Evolutionary conservation across 2,888 invertebrate genomes (phyloP).

Genomic region (Cabera pusaria): DNA sequence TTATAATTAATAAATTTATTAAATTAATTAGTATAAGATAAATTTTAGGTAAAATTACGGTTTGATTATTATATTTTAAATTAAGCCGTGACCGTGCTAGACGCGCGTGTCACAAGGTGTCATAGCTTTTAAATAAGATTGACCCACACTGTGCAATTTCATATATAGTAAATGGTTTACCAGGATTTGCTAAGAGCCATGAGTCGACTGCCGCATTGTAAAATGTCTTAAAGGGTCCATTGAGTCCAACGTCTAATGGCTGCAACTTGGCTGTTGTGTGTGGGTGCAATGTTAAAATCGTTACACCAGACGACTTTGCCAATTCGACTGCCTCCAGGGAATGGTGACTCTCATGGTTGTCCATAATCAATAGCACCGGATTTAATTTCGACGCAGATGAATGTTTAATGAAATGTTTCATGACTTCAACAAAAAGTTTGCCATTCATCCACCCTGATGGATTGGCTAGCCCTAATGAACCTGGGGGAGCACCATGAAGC

Average conservation of each 20-base stretch:
- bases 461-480: conserved; percentile 19
- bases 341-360: conserved; percentile 51
- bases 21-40: no score
- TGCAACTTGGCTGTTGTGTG: conserved; percentile 53
- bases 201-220: conserved; percentile 19
- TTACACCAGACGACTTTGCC: conserved; percentile 47
- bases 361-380: conserved; percentile 40
- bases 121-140: conserved; percentile 16
- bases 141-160: conserved; percentile 16
- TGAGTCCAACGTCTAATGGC: conserved; percentile 51
- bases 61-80: no score
- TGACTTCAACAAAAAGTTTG: conserved; percentile 45
- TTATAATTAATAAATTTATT: no score
- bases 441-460: conserved; percentile 51
- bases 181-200: conserved; percentile 11
- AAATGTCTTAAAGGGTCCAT: conserved; percentile 40
- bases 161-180: conserved; percentile 11
- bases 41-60: no score
- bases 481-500: conserved; percentile 22
- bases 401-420: conserved; percentile 50
- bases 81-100: no score
- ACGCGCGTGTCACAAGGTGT: no score
- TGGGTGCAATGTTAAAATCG: conserved; percentile 53
- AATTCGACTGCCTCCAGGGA: conserved; percentile 31
- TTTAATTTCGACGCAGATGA: conserved; percentile 34